A percentile compares a stretch with the other conserved stretches of the same genome.
phyloP scores from a whole-genome alignment of 2,113 vertebrate species.

The Oxygymnocypris stewartii region DNA sequence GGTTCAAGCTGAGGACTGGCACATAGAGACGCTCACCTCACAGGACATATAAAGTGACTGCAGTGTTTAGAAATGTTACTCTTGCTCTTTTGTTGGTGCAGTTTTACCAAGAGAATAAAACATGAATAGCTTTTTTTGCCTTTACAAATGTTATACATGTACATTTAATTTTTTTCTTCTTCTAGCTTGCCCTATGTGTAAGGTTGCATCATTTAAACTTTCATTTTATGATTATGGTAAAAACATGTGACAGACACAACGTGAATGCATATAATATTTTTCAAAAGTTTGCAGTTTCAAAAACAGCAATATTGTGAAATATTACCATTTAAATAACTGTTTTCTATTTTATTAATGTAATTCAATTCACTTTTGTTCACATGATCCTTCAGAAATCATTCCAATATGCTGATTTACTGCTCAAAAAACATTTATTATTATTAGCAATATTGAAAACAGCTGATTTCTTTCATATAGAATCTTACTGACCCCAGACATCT shows the following conservation, averaged over 20 bases:
- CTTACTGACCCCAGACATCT: no score
- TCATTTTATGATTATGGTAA: not conserved
- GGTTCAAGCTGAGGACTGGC: conserved; percentile 28
- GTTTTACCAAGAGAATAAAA: not conserved
- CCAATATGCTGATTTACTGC: no score
- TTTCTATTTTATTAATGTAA: no score
- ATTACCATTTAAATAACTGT: no score
- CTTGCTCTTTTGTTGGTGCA: not conserved
- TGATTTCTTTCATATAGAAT: not conserved
- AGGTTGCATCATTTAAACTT: not conserved
- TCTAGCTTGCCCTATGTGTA: not conserved
- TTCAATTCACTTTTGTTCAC: no score
- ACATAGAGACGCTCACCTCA: conserved; percentile 1
- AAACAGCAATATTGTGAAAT: no score
- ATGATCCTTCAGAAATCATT: no score
- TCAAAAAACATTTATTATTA: no score
- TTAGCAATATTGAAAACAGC: no score
- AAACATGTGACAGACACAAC: not conserved
- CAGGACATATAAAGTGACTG: conserved; percentile 24
- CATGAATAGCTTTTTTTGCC: not conserved
- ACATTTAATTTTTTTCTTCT: not conserved
- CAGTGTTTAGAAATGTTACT: not conserved
- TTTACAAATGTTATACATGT: not conserved
- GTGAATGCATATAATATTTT: not conserved
- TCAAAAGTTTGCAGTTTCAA: not conserved